Conservation (phyloP, 2,888 invertebrate species). For the Camptogramma bilineatum region DNA sequence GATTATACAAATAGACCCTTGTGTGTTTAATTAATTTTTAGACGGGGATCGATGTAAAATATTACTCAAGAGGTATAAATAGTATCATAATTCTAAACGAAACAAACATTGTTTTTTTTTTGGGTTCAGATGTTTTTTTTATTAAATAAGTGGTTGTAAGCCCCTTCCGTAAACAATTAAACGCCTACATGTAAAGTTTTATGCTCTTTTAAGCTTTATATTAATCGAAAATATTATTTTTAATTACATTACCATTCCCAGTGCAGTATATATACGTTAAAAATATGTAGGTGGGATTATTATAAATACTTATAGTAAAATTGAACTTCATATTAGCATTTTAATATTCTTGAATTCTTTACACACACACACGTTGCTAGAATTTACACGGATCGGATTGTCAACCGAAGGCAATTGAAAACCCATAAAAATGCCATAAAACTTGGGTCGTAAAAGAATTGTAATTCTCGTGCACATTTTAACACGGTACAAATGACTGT, state of each 20-base stretch:
- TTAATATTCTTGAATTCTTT: constrained; percentile 68
- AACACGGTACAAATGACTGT: constrained; percentile 51
- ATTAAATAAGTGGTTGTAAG: neutral
- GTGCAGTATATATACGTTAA: constrained; percentile 9
- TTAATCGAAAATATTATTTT: constrained; percentile 5
- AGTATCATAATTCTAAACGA: constrained; percentile 12
- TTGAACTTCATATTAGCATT: constrained; percentile 69
- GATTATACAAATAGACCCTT: constrained; percentile 68
- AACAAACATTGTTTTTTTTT: constrained; percentile 5
- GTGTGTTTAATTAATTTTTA: constrained; percentile 57
- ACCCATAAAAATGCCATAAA: constrained; percentile 79
- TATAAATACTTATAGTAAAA: constrained; percentile 36
- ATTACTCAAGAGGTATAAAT: constrained; percentile 41
- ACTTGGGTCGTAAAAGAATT: constrained; percentile 79
- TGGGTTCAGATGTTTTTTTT: neutral
- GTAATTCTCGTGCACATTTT: constrained; percentile 68
- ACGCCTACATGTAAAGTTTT: constrained; percentile 4
- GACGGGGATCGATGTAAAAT: constrained; percentile 56
- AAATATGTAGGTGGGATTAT: constrained; percentile 34
- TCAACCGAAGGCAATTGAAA: constrained; percentile 78
- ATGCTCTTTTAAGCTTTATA: neutral
- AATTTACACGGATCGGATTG: constrained; percentile 77
- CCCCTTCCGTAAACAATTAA: neutral
- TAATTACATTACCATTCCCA: constrained; percentile 13
- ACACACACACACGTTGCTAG: constrained; percentile 75